These are phyloP conservation scores for Myxocyprinus asiaticus DNA, from an alignment of 2,113 vertebrate genomes.

Conservation along the genomic window DNA sequence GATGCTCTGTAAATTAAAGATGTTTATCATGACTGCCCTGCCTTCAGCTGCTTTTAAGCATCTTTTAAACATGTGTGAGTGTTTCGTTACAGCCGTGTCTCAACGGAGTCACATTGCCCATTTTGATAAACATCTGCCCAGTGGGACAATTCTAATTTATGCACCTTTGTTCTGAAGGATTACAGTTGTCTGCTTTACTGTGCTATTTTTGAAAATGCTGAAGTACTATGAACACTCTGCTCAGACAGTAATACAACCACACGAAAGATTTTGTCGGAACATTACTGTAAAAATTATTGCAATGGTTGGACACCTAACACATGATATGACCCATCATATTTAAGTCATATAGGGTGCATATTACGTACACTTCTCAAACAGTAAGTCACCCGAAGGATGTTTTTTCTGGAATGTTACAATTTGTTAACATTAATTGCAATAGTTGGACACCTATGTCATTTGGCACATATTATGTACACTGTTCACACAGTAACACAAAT, in stretches of 20 bases:
- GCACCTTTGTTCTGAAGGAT: constrained; percentile 47
- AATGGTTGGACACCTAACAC: not conserved
- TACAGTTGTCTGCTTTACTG: constrained; percentile 35
- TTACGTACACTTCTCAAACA: too few species aligned
- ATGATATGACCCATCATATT: too few species aligned
- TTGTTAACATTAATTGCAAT: too few species aligned
- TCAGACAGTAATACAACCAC: constrained; percentile 17
- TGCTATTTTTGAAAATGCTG: constrained; percentile 34
- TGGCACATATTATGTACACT: too few species aligned
- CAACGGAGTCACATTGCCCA: constrained; percentile 34
- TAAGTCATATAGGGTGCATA: too few species aligned
- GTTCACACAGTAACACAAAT: too few species aligned
- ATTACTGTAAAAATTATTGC: constrained; percentile 35
- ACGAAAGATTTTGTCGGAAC: constrained; percentile 17
- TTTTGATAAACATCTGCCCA: constrained; percentile 52
- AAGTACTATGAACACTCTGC: not conserved
- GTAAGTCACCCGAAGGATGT: too few species aligned
- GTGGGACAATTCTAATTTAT: constrained; percentile 48
- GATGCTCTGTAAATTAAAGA: constrained; percentile 54
- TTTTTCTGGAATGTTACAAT: too few species aligned
- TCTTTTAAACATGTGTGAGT: constrained; percentile 36
- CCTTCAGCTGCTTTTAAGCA: constrained; percentile 40
- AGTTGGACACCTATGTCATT: too few species aligned
- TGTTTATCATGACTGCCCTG: constrained; percentile 44
- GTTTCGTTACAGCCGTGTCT: constrained; percentile 24